These are phyloP conservation scores for Hydroisotoma schaefferi DNA, from an alignment of 2,888 invertebrate species.

Conservation along the genomic window DNA sequence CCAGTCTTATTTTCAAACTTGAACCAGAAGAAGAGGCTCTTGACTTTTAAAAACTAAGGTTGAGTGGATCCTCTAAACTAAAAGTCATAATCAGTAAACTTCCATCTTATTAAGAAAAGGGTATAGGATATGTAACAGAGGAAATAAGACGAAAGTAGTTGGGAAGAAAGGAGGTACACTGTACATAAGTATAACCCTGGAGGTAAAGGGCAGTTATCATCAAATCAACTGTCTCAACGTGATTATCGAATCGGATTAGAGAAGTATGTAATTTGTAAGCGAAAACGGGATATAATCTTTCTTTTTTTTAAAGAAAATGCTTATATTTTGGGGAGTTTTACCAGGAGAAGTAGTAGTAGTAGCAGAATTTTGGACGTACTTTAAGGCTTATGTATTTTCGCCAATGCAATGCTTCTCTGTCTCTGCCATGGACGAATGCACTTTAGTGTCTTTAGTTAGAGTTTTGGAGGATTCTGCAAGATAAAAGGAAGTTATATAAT, in stretches of 20 bases:
- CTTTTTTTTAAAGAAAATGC: not conserved
- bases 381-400: too few relatives aligned
- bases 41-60: not conserved
- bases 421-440: too few relatives aligned
- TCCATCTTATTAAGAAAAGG: not conserved
- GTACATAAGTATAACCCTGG: too few relatives aligned
- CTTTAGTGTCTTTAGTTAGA: too few relatives aligned
- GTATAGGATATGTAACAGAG: too few relatives aligned
- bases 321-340: too few relatives aligned
- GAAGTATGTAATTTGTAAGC: not conserved
- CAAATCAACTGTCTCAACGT: not conserved
- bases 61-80: not conserved
- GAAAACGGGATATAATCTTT: not conserved
- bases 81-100: not conserved
- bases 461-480: too few relatives aligned
- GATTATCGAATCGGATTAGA: slow-evolving; percentile 7
- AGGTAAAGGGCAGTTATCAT: too few relatives aligned
- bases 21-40: slow-evolving; percentile 1
- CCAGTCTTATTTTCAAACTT: not conserved
- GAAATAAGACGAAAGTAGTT: not conserved
- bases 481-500: too few relatives aligned
- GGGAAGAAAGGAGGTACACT: not conserved
- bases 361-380: too few relatives aligned
- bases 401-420: too few relatives aligned
- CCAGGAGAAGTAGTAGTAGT: too few relatives aligned